Conservation (phyloP, 53 echinoderm and acorn worm genomes). For the Hippasteria phrygiana region DNA sequence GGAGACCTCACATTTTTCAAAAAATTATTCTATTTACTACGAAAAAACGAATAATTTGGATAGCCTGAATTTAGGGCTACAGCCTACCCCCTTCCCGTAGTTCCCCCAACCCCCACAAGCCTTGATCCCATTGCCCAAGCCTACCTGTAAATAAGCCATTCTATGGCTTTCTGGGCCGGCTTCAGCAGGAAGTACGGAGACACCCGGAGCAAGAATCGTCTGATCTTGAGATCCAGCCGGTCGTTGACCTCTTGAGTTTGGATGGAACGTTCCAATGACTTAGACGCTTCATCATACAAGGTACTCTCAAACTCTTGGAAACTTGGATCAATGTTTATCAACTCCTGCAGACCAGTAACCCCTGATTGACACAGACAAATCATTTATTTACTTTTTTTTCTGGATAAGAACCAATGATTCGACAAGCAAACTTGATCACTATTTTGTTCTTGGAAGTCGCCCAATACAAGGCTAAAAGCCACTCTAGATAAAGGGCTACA, state of each 20-base stretch:
- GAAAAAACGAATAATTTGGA: too few species aligned
- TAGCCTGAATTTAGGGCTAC: too few species aligned
- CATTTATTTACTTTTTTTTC: too few species aligned
- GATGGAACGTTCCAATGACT: conserved; percentile 86
- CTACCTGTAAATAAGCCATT: conserved; percentile 93
- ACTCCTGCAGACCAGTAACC: conserved; percentile 88
- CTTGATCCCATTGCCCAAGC: background rate
- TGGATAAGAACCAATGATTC: background rate
- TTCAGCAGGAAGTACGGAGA: conserved; percentile 90
- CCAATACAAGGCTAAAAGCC: too few species aligned
- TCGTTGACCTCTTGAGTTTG: conserved; percentile 82
- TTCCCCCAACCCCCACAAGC: too few species aligned
- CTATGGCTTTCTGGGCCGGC: conserved; percentile 93
- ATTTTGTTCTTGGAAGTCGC: too few species aligned
- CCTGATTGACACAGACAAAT: too few species aligned
- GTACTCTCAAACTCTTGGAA: conserved; percentile 88
- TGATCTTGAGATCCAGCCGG: conserved; percentile 80
- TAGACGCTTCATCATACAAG: conserved; percentile 89
- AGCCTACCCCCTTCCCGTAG: too few species aligned
- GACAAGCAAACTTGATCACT: background rate
- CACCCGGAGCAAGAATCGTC: conserved; percentile 71
- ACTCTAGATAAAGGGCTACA: too few species aligned
- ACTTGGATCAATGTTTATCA: conserved; percentile 75
- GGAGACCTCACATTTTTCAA: too few species aligned
- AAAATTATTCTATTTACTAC: too few species aligned